phyloP scores from a whole-genome alignment of 2,888 invertebrate genomes.

The Microctonus aethiopoides region DNA sequence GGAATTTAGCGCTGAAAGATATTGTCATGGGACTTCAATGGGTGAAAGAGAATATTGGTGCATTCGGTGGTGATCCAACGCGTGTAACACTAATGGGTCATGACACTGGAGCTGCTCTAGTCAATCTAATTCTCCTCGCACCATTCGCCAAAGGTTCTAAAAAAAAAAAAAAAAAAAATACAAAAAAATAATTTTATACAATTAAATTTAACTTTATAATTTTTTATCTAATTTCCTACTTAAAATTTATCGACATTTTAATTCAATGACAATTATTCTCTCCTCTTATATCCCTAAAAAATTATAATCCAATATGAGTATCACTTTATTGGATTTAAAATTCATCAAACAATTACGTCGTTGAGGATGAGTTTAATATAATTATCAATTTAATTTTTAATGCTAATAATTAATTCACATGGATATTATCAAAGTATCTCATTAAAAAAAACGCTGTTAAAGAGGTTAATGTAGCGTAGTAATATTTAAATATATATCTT shows the following conservation, averaged over 20 bases:
- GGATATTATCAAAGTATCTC: neutral
- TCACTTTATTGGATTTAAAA: neutral
- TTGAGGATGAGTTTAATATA: neutral
- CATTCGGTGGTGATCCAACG: constrained; percentile 89
- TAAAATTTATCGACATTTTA: neutral
- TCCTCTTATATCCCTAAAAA: too few species aligned
- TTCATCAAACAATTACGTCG: neutral
- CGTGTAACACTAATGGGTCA: constrained; percentile 87
- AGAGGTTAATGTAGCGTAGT: neutral
- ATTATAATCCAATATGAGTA: too few species aligned
- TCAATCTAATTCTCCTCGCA: constrained; percentile 84
- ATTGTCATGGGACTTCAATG: constrained; percentile 85
- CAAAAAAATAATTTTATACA: neutral
- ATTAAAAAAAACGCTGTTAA: neutral
- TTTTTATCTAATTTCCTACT: too few species aligned
- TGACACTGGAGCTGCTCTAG: constrained; percentile 87
- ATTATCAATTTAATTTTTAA: neutral
- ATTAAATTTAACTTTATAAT: too few species aligned
- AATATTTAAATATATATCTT: neutral
- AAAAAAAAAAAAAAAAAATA: neutral
- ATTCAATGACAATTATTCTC: too few species aligned
- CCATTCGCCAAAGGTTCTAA: constrained; percentile 79
- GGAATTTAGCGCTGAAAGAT: constrained; percentile 85
- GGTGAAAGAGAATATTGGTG: constrained; percentile 84
- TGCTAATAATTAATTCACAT: neutral